Evolutionary conservation across 2,888 invertebrate genomes (phyloP), one percentile per base, ranked within the genome.

Genomic region (Drosophila maculinotata): DNA sequence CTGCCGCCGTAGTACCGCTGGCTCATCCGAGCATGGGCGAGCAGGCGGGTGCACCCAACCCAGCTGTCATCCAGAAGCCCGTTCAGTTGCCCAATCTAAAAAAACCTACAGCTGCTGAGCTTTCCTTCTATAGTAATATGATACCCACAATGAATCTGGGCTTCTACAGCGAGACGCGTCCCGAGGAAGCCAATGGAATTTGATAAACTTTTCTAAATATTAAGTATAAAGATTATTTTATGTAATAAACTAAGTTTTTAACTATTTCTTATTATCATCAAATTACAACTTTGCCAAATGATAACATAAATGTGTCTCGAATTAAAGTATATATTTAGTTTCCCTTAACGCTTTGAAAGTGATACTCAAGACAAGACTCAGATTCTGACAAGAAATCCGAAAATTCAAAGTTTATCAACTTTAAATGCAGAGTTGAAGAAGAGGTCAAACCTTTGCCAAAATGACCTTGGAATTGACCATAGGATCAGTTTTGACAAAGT

Each of bases 121-220:
- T 90, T 15, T 81, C 84, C 1, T 90, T 90, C 59, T 90, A 87
- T 44, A 89, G 89, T 59, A 90, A 89, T 60, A 82, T 90, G 87
- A 85, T 90, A 26, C 89, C 90, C 1, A 90, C 90, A 0, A 90
- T 90, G 90, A 90, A 90, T 71, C 59, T 90, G 23, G 90, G 90
- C 0, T 91, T 91, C 47, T 91, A 91, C 54, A 91, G 90, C 63
- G 91, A 91, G 65, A 90, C 91, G 1, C 87, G 89, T 4, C 88
- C 90, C 8, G 91, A 91, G 60, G 91, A 91, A 33, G 81, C 76
- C 53, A 82, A 78, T 51, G 70, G 71, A 20, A 8, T 30, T 25
- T 71, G 12, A 69, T 3, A 9, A 3, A 5, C 8, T 15, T 9
- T 7, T 17, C n/a, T 1, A 12, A 15, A 12, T 12, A 14, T 1